Evolutionary conservation across 2,888 invertebrate genomes (phyloP).

Genomic region (Podabrus alpinus): DNA sequence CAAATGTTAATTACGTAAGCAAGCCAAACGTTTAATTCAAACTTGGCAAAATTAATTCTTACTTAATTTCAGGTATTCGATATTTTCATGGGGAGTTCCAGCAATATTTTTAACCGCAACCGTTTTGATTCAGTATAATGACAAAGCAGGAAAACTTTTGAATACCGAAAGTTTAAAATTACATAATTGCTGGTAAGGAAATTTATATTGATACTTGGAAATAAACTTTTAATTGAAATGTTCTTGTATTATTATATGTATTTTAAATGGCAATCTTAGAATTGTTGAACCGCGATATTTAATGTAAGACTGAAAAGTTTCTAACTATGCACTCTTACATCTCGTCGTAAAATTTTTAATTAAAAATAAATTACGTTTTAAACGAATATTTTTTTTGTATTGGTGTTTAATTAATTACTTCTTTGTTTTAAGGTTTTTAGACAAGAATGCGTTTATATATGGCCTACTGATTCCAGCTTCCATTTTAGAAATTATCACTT

Average conservation of each 20-base stretch:
- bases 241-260: background rate
- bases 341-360: background rate
- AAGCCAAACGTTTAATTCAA: background rate
- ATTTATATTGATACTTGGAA: constrained; percentile 15
- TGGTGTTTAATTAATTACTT: background rate
- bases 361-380: background rate
- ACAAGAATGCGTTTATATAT: constrained; percentile 59
- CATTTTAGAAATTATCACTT: constrained; percentile 39
- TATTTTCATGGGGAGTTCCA: constrained; percentile 70
- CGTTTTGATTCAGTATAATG: constrained; percentile 58
- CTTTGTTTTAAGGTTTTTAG: constrained; percentile 58
- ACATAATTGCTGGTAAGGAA: constrained; percentile 62
- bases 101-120: constrained; percentile 60
- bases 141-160: constrained; percentile 56
- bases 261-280: background rate
- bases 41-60: background rate
- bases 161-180: constrained; percentile 56
- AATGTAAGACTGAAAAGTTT: background rate
- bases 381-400: background rate
- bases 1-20: background rate
- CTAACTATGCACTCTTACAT: background rate
- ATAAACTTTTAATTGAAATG: background rate
- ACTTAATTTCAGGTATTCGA: constrained; percentile 57
- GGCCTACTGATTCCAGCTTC: constrained; percentile 56
- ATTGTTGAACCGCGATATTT: background rate